Evolutionary conservation across 2,888 invertebrate genomes (phyloP).

Genomic region (Drosophila niveifrons): DNA sequence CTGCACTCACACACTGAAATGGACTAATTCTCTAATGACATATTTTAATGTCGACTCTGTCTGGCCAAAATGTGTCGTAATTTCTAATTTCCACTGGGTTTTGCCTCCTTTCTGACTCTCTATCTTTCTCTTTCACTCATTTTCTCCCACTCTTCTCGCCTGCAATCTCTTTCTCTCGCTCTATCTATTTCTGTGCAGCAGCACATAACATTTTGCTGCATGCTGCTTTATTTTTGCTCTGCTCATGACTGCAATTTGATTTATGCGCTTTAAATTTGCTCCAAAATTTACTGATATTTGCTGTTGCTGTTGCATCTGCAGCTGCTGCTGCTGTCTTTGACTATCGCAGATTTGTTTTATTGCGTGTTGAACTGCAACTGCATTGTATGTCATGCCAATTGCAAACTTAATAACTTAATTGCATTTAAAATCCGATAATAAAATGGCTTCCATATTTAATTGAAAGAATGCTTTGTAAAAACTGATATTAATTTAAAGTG

Average conservation of each 20-base stretch:
- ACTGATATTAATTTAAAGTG: background rate
- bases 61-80: slow-evolving; percentile 72
- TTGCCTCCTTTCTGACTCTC: slow-evolving; percentile 15
- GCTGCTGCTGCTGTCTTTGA: slow-evolving; percentile 20
- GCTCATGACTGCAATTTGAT: slow-evolving; percentile 59
- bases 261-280: slow-evolving; percentile 72
- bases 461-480: background rate
- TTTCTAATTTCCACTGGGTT: slow-evolving; percentile 67
- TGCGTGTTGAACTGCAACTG: slow-evolving; percentile 28
- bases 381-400: slow-evolving; percentile 49
- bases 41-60: slow-evolving; percentile 69
- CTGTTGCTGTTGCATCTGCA: slow-evolving; percentile 3
- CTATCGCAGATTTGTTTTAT: slow-evolving; percentile 36
- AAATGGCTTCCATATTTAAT: background rate
- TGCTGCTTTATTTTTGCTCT: slow-evolving; percentile 26
- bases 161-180: background rate
- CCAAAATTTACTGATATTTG: slow-evolving; percentile 51
- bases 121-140: background rate
- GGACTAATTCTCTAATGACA: slow-evolving; percentile 70
- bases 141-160: background rate
- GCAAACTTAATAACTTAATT: slow-evolving; percentile 16
- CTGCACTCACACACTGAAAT: slow-evolving; percentile 40
- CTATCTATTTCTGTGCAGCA: background rate
- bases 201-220: slow-evolving; percentile 33
- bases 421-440: slow-evolving; percentile 4